These are phyloP conservation scores for Diplosoma virens DNA, from an alignment of 23 tunicate genomes.

Conservation along the genomic window DNA sequence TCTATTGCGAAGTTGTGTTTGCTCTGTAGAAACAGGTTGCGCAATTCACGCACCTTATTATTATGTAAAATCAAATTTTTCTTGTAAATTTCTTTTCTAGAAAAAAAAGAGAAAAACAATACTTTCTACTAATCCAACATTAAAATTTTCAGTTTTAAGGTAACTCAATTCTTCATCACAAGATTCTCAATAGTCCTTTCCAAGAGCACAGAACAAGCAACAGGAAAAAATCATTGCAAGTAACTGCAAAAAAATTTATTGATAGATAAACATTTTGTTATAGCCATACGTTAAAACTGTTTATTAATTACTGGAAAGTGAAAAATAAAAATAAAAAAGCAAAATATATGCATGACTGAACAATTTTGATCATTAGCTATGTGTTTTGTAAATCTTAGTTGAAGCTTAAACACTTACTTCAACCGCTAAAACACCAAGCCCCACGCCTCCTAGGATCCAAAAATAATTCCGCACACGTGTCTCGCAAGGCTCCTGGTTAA, in stretches of 20 bases:
- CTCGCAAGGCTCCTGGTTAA: constrained; percentile 46
- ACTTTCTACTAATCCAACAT: too few species aligned
- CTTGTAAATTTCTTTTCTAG: too few species aligned
- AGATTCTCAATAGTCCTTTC: background rate
- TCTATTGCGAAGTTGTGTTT: too few species aligned
- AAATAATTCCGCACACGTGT: constrained; percentile 33
- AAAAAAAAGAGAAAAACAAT: too few species aligned
- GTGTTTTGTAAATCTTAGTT: background rate
- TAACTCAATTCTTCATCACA: background rate
- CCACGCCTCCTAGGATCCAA: constrained; percentile 71
- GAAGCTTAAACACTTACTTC: constrained; percentile 39
- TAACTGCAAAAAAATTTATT: constrained; percentile 43
- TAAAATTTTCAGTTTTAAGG: background rate
- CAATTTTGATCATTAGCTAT: background rate
- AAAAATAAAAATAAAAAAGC: too few species aligned
- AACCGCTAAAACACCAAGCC: constrained; percentile 55
- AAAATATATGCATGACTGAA: too few species aligned
- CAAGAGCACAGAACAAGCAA: constrained; percentile 60
- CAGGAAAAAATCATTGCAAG: constrained; percentile 85
- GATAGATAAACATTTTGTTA: too few species aligned
- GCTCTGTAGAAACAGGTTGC: too few species aligned
- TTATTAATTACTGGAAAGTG: background rate
- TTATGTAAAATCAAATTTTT: too few species aligned
- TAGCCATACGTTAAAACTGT: too few species aligned
- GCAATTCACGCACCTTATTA: too few species aligned